Evolutionary conservation across 2,888 invertebrate genomes (phyloP).

Genomic region (Ochlodes sylvanus): DNA sequence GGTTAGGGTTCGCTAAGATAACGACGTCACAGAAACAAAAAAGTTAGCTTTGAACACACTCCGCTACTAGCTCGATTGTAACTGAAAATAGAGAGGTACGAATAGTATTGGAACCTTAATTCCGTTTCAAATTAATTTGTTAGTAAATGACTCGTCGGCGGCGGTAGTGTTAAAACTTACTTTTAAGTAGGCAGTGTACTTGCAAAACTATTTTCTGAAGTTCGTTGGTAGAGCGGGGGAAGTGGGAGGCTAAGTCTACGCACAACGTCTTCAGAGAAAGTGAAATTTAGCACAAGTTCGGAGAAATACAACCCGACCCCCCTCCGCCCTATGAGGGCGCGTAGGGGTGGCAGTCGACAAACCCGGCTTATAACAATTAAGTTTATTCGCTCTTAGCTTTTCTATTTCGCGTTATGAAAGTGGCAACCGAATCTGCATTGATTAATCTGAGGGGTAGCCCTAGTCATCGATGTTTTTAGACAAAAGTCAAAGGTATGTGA

Average conservation of each 20-base stretch:
- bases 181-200: constrained; percentile 43
- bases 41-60: constrained; percentile 64
- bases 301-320: constrained; percentile 78
- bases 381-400: constrained; percentile 79
- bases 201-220: constrained; percentile 68
- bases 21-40: constrained; percentile 78
- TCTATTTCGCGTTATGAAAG: constrained; percentile 65
- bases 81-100: background rate
- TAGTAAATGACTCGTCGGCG: constrained; percentile 9
- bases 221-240: constrained; percentile 62
- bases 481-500: no score
- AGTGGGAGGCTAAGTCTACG: constrained; percentile 79
- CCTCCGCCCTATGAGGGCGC: constrained; percentile 59
- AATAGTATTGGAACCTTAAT: background rate
- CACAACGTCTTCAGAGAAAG: constrained; percentile 83
- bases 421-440: constrained; percentile 44
- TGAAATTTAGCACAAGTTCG: constrained; percentile 85
- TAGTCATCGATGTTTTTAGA: background rate
- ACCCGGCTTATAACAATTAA: constrained; percentile 83
- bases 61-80: constrained; percentile 24
- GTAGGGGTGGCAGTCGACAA: constrained; percentile 71
- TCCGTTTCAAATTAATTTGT: constrained; percentile 4
- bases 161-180: constrained; percentile 4
- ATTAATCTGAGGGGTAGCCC: background rate
- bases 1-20: constrained; percentile 82